Evolutionary conservation across 2,113 vertebrate species (phyloP), one percentile per base, ranked within the genome.

Genomic region (Scortum barcoo): DNA sequence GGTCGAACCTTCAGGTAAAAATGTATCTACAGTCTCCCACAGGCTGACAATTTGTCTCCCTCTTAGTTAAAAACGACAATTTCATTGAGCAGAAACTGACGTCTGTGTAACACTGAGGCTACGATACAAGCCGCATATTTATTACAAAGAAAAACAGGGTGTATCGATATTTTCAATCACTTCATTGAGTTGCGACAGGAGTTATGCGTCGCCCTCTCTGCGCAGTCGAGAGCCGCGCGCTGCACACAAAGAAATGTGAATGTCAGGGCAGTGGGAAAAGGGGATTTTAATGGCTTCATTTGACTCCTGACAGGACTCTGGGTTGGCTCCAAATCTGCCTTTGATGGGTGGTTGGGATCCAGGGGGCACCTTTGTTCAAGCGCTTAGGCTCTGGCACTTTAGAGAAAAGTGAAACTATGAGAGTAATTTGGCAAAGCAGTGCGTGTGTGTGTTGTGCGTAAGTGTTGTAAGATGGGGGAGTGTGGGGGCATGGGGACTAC

Each of bases 221-320:
- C 38, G 62, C 68, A 70, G 72, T 16, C 38, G 17, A 22, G 24
- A 78, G 63, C 40, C 66, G 40, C 44, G 36, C 12, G 56, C 62
- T 62, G 54, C 61, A 75, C 51, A 75, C 56, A 67, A 75, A 90
- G 72, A 74, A 81, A 58, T 62, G 67, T 51, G 44, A 91, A 78
- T 73, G 78, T 72, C 69, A 40, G 56, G 56, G 74, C 50, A 68
- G n/a, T 44, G 67, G 74, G 68, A 81, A 81, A 80, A 44, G 50
- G 71, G 71, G 74, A 84, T 88, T 90, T 86, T 83, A 93, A 94
- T 87, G 91, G 86, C 92, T 94, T 93, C 62, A 90, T 94, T 90
- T 87, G 89, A 91, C 88, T 93, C 82, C 51, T 85, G 91, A 93
- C 86, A 91, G 78, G 84, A 91, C 62, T 81, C 85, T 92, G 90